Percentiles rank a stretch among this genome's conserved stretches.
These are phyloP conservation scores for Spheniscus humboldti DNA, from an alignment of 2,797 vertebrate genomes.

Conservation along the genomic window DNA sequence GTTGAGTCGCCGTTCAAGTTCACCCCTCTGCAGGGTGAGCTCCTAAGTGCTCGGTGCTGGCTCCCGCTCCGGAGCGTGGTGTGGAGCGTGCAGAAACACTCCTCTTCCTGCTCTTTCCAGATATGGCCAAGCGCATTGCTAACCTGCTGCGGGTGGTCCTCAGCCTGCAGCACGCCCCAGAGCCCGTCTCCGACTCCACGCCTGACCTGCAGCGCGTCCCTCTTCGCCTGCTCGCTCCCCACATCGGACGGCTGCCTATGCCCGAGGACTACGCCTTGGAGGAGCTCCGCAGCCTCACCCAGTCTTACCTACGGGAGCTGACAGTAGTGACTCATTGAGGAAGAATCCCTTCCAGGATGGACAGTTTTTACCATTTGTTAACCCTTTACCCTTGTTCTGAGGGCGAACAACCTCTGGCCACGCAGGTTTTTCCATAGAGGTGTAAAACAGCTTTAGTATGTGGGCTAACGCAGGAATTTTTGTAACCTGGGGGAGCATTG, in stretches of 20 bases:
- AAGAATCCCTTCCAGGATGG: not conserved
- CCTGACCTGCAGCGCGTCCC: slow-evolving; percentile 74
- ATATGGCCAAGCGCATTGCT: slow-evolving; percentile 93
- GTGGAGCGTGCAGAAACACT: not conserved
- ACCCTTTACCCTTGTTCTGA: not conserved
- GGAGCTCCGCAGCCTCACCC: slow-evolving; percentile 91
- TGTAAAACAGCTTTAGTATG: not conserved
- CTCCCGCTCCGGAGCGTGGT: fast-evolving
- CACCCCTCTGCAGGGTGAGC: not conserved
- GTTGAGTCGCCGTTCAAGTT: fast-evolving
- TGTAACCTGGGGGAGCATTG: not conserved
- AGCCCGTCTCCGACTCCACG: not conserved
- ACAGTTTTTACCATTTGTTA: not conserved
- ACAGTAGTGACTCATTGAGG: slow-evolving; percentile 78
- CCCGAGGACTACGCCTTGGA: slow-evolving; percentile 95
- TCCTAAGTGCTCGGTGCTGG: fast-evolving
- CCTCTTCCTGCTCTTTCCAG: slow-evolving; percentile 57
- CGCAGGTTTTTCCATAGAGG: not conserved
- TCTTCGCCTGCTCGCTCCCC: slow-evolving; percentile 82
- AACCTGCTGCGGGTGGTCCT: slow-evolving; percentile 90
- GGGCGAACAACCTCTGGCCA: not conserved
- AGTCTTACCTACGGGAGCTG: slow-evolving; percentile 88
- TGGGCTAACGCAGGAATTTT: not conserved
- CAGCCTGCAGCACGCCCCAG: slow-evolving; percentile 83
- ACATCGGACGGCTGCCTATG: slow-evolving; percentile 90